A percentile compares a stretch with the other conserved stretches of the same genome.
These are phyloP conservation scores for Eurystomus gularis DNA, from an alignment of 2,113 vertebrate genomes.

Conservation along the genomic window DNA sequence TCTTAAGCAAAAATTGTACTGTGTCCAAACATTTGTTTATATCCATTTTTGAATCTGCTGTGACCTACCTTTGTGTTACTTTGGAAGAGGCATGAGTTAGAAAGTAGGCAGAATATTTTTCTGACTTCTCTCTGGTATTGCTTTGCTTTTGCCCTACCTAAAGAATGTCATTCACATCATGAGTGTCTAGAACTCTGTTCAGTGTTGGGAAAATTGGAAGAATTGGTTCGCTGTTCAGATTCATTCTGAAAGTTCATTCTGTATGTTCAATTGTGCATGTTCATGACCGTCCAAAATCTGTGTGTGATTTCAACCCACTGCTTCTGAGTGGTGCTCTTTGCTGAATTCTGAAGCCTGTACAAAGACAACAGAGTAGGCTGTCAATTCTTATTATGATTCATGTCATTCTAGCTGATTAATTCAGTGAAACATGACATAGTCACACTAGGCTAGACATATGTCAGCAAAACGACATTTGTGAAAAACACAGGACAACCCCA, in stretches of 20 bases:
- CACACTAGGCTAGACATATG: slow-evolving; percentile 28
- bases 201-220: neutral
- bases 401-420: slow-evolving; percentile 45
- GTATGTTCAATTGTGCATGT: neutral
- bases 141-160: neutral
- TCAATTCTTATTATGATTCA: slow-evolving; percentile 45
- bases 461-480: slow-evolving; percentile 7
- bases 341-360: slow-evolving; percentile 25
- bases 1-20: neutral
- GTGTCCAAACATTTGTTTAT: neutral
- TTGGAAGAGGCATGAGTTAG: neutral
- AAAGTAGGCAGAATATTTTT: neutral
- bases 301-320: neutral
- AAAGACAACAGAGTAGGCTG: slow-evolving; percentile 39
- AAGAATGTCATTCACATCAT: neutral
- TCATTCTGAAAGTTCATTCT: slow-evolving; percentile 28
- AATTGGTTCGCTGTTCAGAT: slow-evolving; percentile 8
- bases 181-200: neutral
- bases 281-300: neutral
- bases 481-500: neutral
- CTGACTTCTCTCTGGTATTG: neutral
- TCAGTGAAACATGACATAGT: slow-evolving; percentile 48
- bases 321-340: slow-evolving; percentile 6
- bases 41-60: neutral
- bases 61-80: neutral